phyloP scores from a whole-genome alignment of 64 coral and sea anemone genomes.

The Acropora yongei region DNA sequence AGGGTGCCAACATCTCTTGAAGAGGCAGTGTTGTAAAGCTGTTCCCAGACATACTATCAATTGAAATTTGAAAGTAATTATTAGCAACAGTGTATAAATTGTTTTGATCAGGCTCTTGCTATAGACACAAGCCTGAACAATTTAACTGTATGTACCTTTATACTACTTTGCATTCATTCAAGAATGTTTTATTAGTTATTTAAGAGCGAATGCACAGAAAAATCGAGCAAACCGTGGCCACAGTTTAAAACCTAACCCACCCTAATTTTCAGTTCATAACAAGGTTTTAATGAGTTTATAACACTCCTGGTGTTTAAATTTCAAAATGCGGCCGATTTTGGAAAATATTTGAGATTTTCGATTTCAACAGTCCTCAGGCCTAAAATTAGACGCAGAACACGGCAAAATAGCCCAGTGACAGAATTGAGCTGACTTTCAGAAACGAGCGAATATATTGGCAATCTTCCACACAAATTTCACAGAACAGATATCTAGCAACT shows the following conservation, averaged over 20 bases:
- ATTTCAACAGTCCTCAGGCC: slow-evolving; percentile 15
- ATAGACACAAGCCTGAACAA: too few relatives aligned
- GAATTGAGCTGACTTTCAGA: too few relatives aligned
- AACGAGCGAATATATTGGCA: neutral
- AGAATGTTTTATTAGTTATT: neutral
- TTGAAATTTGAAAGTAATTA: too few relatives aligned
- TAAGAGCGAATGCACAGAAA: slow-evolving; percentile 52
- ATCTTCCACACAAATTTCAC: neutral
- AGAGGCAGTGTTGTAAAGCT: neutral
- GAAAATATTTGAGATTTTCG: slow-evolving; percentile 8
- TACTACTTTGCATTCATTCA: too few relatives aligned
- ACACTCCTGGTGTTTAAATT: slow-evolving; percentile 31
- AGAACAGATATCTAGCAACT: neutral
- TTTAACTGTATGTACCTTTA: too few relatives aligned
- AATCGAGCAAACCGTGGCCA: slow-evolving; percentile 44
- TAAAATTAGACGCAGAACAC: slow-evolving; percentile 7
- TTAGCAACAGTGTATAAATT: too few relatives aligned
- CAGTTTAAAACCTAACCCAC: slow-evolving; percentile 50
- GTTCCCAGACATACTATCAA: neutral
- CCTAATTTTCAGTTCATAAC: slow-evolving; percentile 44
- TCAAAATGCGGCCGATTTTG: slow-evolving; percentile 32
- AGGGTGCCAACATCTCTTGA: slow-evolving; percentile 13
- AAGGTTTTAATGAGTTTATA: slow-evolving; percentile 50
- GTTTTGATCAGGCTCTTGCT: too few relatives aligned
- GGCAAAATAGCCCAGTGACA: slow-evolving; percentile 8